phyloP scores from a whole-genome alignment of 2,888 invertebrate species.

The Limnephilus auricula region DNA sequence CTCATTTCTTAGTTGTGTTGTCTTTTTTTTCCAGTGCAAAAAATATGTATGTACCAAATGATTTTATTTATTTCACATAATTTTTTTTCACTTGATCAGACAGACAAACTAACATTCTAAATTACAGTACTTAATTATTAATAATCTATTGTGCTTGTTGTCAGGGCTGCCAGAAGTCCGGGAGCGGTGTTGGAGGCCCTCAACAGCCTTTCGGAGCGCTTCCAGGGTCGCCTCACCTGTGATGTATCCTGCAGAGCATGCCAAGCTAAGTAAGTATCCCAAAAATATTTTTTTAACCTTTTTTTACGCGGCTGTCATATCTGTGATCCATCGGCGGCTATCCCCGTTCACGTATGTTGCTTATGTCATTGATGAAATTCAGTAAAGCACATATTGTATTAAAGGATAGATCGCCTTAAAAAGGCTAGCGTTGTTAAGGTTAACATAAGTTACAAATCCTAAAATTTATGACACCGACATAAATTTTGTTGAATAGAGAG shows the following conservation, averaged over 20 bases:
- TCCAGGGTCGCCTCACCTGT: conserved; percentile 61
- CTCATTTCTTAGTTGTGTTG: too few relatives aligned
- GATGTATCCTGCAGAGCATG: conserved; percentile 61
- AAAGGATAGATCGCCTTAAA: too few relatives aligned
- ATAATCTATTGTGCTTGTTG: conserved; percentile 28
- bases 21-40: too few relatives aligned
- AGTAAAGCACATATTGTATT: too few relatives aligned
- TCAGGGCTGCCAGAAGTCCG: conserved; percentile 57
- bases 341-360: too few relatives aligned
- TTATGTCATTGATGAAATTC: background rate
- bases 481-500: background rate
- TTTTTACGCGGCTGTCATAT: background rate
- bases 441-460: background rate
- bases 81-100: background rate
- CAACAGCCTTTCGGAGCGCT: conserved; percentile 52
- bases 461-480: background rate
- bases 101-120: background rate
- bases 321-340: too few relatives aligned
- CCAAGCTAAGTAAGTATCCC: conserved; percentile 53
- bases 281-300: background rate
- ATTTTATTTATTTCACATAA: background rate
- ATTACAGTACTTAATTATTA: background rate
- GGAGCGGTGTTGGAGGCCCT: conserved; percentile 52
- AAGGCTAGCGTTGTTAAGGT: too few relatives aligned
- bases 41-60: too few relatives aligned